These are phyloP conservation scores for Uropetala carovei DNA, from an alignment of 2,888 invertebrate species.

Conservation along the genomic window DNA sequence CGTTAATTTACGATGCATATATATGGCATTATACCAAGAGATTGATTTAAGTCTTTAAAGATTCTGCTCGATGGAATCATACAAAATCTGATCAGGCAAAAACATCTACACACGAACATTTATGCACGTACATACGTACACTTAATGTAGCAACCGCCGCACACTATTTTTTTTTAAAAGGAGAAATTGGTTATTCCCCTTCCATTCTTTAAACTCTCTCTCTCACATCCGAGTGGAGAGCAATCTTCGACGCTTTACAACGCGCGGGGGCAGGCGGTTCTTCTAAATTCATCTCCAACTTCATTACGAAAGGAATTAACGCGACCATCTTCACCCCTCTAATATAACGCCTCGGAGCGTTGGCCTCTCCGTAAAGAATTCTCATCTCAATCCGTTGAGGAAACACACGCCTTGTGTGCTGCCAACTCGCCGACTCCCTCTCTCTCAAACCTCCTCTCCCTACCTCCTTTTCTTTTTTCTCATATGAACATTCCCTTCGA, in stretches of 20 bases:
- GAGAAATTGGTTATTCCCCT: constrained; percentile 36
- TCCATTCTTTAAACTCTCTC: constrained; percentile 33
- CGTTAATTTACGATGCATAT: no score
- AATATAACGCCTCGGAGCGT: constrained; percentile 49
- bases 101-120: no score
- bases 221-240: background rate
- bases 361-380: constrained; percentile 10
- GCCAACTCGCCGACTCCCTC: background rate
- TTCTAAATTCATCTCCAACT: constrained; percentile 53
- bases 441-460: background rate
- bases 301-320: constrained; percentile 62
- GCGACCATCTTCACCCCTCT: constrained; percentile 38
- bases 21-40: no score
- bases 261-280: constrained; percentile 9
- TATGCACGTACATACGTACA: background rate
- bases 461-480: background rate
- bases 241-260: constrained; percentile 17
- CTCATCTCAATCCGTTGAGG: background rate
- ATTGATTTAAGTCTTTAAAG: no score
- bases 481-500: constrained; percentile 23
- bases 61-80: no score
- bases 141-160: background rate
- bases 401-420: background rate
- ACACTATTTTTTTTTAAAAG: background rate
- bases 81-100: no score